Evolutionary conservation across 2,888 invertebrate species (phyloP).

Genomic region (Tillus elongatus): DNA sequence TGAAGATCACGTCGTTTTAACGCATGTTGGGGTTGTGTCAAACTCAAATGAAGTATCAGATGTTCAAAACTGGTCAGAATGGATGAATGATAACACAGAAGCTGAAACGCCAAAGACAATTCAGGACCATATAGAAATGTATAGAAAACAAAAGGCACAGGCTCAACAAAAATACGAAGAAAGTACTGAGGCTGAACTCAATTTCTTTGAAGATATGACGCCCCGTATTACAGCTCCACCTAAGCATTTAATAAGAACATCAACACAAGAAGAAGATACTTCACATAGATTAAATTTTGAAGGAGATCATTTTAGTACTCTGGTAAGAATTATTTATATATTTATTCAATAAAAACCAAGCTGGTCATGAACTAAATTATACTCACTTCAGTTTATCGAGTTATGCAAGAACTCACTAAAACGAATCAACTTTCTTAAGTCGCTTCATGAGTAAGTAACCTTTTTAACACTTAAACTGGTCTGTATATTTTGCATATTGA

Average conservation of each 20-base stretch:
- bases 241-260: slow-evolving; percentile 43
- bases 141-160: slow-evolving; percentile 46
- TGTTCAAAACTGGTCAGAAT: slow-evolving; percentile 48
- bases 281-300: no score
- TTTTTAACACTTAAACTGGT: no score
- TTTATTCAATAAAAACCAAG: no score
- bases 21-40: slow-evolving; percentile 47
- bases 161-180: slow-evolving; percentile 36
- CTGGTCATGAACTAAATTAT: no score
- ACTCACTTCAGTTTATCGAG: no score
- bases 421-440: no score
- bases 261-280: no score
- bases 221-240: slow-evolving; percentile 52
- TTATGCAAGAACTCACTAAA: no score
- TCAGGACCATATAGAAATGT: slow-evolving; percentile 56
- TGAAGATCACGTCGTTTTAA: slow-evolving; percentile 48
- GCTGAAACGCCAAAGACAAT: slow-evolving; percentile 40
- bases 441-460: no score
- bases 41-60: slow-evolving; percentile 32
- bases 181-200: slow-evolving; percentile 39
- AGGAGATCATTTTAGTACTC: no score
- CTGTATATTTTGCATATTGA: no score
- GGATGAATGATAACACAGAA: slow-evolving; percentile 51
- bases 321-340: no score
- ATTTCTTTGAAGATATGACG: slow-evolving; percentile 55